phyloP scores from a whole-genome alignment of 2,888 invertebrate species.

The Eupithecia centaureata region DNA sequence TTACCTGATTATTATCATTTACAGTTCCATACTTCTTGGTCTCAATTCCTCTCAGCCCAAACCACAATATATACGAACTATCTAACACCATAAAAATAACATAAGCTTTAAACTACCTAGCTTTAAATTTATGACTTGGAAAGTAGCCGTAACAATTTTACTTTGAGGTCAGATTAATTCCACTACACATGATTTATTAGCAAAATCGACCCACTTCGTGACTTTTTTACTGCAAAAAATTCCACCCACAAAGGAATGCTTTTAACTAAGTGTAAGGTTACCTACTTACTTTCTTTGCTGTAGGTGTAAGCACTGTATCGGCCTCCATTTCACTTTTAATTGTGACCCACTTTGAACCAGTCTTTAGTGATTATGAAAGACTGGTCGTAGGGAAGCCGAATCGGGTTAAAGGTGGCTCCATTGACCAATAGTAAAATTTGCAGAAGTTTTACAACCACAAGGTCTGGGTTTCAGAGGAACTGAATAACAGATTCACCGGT shows the following conservation, averaged over 20 bases:
- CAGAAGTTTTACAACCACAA: neutral
- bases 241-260: slow-evolving; percentile 45
- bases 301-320: slow-evolving; percentile 38
- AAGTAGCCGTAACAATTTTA: slow-evolving; percentile 30
- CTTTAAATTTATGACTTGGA: slow-evolving; percentile 18
- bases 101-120: neutral
- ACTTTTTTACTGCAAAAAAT: slow-evolving; percentile 44
- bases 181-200: slow-evolving; percentile 45
- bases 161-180: slow-evolving; percentile 39
- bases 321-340: slow-evolving; percentile 41
- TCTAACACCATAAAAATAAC: neutral
- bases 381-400: slow-evolving; percentile 4
- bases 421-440: neutral
- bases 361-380: slow-evolving; percentile 29
- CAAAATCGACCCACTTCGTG: slow-evolving; percentile 42
- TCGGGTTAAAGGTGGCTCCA: neutral
- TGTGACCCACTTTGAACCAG: slow-evolving; percentile 35
- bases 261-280: slow-evolving; percentile 45
- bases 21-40: too few species aligned
- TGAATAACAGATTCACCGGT: neutral
- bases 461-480: neutral
- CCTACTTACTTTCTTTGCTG: slow-evolving; percentile 49
- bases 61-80: too few species aligned
- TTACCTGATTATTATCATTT: too few species aligned
- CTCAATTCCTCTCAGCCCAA: too few species aligned